phyloP scores from a whole-genome alignment of 2,113 vertebrate species.

The Vireo altiloquus region DNA sequence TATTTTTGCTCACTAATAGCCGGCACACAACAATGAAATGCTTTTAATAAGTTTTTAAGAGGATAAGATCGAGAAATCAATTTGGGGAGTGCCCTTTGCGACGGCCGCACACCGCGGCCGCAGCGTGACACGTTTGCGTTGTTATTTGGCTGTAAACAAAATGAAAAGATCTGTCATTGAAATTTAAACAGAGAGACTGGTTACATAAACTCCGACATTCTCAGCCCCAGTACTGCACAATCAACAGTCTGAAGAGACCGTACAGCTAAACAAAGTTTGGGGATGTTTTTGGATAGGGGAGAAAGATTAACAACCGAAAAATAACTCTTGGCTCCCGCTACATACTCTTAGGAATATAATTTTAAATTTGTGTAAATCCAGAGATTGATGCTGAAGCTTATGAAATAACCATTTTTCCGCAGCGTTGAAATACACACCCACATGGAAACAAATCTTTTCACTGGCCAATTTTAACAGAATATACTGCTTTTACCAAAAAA shows the following conservation, averaged over 20 bases:
- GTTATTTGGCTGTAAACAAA: constrained; percentile 74
- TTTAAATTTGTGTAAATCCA: constrained; percentile 49
- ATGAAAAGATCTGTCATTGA: constrained; percentile 67
- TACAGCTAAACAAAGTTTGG: constrained; percentile 56
- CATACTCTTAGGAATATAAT: constrained; percentile 56
- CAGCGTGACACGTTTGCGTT: constrained; percentile 50
- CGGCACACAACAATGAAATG: constrained; percentile 39
- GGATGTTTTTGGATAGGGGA: constrained; percentile 54
- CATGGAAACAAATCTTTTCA: constrained; percentile 20
- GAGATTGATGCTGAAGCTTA: constrained; percentile 43
- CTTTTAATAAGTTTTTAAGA: constrained; percentile 64
- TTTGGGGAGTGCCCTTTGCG: constrained; percentile 3
- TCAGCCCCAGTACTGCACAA: constrained; percentile 29
- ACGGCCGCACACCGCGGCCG: constrained; percentile 44
- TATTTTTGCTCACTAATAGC: constrained; percentile 51
- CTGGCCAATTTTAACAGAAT: background rate
- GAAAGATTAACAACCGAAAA: constrained; percentile 71
- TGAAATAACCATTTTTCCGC: constrained; percentile 36
- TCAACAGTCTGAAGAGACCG: constrained; percentile 56
- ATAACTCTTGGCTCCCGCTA: constrained; percentile 58
- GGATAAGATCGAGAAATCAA: constrained; percentile 28
- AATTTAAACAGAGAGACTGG: constrained; percentile 67
- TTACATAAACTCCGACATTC: constrained; percentile 70
- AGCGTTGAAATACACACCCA: constrained; percentile 27
- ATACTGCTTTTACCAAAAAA: constrained; percentile 20